Evolutionary conservation across 1,140 invertebrate species (phyloP).

Genomic region (Matsumurasca onukii): DNA sequence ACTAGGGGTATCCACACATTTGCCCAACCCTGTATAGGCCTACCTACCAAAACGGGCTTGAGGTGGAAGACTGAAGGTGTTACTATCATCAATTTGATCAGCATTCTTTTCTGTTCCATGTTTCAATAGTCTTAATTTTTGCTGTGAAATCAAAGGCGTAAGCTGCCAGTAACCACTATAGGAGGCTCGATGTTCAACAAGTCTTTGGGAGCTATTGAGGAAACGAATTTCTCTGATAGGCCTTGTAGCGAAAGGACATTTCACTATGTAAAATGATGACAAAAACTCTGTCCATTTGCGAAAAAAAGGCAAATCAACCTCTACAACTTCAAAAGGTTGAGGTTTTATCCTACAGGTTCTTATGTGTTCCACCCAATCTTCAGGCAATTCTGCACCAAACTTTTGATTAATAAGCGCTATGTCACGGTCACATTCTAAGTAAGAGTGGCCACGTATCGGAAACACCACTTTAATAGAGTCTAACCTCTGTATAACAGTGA

Average conservation of each 20-base stretch:
- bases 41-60: too few species aligned
- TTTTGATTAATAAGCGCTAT: conserved; percentile 30
- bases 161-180: conserved; percentile 8
- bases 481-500: conserved; percentile 22
- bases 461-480: conserved; percentile 22
- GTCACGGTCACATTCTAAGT: conserved; percentile 34
- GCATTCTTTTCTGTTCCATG: not conserved
- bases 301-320: conserved; percentile 23
- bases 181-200: conserved; percentile 5
- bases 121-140: conserved; percentile 2
- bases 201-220: not conserved
- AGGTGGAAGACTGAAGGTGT: too few species aligned
- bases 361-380: conserved; percentile 20
- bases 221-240: conserved; percentile 16
- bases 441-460: conserved; percentile 29
- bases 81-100: too few species aligned
- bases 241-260: conserved; percentile 8
- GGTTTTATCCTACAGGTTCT: conserved; percentile 14
- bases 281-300: conserved; percentile 20
- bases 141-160: conserved; percentile 8
- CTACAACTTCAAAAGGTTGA: conserved; percentile 21
- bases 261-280: not conserved
- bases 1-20: too few species aligned
- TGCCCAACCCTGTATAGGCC: too few species aligned
- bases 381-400: conserved; percentile 2